Conservation (phyloP, 1,140 invertebrate species). For the Paraescarpia echinospica region DNA sequence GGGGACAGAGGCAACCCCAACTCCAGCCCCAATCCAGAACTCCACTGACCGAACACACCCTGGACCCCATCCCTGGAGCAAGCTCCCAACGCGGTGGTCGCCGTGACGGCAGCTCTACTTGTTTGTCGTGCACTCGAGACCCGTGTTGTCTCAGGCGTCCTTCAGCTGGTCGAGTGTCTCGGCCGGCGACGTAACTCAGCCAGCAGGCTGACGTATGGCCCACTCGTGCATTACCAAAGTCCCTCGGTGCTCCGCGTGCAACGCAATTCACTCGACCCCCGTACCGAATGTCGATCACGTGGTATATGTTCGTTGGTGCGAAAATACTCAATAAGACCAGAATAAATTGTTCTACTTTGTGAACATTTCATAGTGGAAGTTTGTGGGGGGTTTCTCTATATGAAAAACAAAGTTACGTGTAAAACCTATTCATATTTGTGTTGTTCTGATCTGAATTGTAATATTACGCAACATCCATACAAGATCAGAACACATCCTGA, state of each 20-base stretch:
- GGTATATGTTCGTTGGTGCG: too few relatives aligned
- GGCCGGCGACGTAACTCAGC: background rate
- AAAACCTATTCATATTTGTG: too few relatives aligned
- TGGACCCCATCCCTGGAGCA: background rate
- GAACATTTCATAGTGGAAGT: background rate
- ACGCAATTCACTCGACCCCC: background rate
- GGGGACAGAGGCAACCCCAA: background rate
- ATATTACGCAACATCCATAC: too few relatives aligned
- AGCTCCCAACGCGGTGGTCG: background rate
- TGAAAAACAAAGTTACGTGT: too few relatives aligned
- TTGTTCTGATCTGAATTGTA: too few relatives aligned
- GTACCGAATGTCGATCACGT: background rate
- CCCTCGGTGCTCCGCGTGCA: background rate
- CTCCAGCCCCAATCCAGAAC: background rate
- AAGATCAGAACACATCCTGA: too few relatives aligned
- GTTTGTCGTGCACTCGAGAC: background rate
- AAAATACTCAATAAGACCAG: background rate
- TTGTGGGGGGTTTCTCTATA: background rate
- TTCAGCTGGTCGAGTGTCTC: background rate
- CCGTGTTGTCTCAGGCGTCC: background rate
- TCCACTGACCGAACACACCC: background rate
- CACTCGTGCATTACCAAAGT: background rate
- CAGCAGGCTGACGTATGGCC: background rate
- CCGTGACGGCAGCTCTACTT: background rate
- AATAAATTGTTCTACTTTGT: background rate